Conservation (phyloP, 2,888 invertebrate genomes). For the Cerastoderma edule region DNA sequence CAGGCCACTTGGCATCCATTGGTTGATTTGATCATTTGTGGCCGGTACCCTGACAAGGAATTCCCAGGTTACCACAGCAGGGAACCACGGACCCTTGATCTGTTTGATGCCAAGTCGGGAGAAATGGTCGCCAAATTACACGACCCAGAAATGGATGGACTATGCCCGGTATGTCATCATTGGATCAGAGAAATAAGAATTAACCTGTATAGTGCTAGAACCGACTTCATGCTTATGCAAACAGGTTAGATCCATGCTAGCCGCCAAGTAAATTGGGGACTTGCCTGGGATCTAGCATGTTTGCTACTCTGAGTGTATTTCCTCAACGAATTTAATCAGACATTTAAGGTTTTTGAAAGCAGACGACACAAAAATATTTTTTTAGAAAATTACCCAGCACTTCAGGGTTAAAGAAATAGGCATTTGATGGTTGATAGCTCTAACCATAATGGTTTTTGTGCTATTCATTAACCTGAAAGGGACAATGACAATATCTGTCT, state of each 20-base stretch:
- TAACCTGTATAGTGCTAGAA: too few species aligned
- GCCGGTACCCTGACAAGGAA: constrained; percentile 83
- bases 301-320: background rate
- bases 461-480: too few species aligned
- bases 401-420: too few species aligned
- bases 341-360: background rate
- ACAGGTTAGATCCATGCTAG: background rate
- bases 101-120: constrained; percentile 82
- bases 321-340: background rate
- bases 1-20: constrained; percentile 84
- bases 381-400: too few species aligned
- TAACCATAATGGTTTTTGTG: too few species aligned
- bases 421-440: too few species aligned
- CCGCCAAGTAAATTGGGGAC: background rate
- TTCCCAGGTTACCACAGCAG: constrained; percentile 71
- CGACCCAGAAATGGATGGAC: constrained; percentile 68
- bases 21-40: constrained; percentile 83
- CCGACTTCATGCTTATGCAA: background rate
- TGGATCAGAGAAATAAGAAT: too few species aligned
- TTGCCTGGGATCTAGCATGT: background rate
- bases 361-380: too few species aligned
- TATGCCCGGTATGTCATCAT: constrained; percentile 70
- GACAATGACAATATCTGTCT: too few species aligned
- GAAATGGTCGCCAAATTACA: constrained; percentile 72
- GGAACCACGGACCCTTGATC: constrained; percentile 82